Evolutionary conservation across 2,113 vertebrate species (phyloP), one percentile per base, ranked within the genome.

Genomic region (Corythaixoides concolor): DNA sequence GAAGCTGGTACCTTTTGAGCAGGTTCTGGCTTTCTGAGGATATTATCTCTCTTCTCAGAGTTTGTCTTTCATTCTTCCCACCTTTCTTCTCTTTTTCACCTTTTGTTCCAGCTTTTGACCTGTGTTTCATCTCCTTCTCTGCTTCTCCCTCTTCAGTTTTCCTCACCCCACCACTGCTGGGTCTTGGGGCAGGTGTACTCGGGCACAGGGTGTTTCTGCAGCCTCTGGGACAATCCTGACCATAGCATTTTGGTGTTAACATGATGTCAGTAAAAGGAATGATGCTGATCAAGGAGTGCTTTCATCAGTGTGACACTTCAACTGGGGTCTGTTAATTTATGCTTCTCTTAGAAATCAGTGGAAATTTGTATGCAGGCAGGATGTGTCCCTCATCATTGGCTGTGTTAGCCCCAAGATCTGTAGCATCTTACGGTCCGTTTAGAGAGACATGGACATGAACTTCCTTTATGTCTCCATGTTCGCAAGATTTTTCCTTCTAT

Each of bases 181-280:
- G 2, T 62, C n/a, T 70, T 6, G 0, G 59, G 41, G 21, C 28
- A 43, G 30, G 17, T 0, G 2, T 62, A 4, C 16, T 15, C 1
- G 3, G 39, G 7, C 21, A 5, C 1, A 1, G 13, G 6, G 3
- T 18, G 35, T 12, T n/a, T 28, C 70, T 64, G 22, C 59, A 70
- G 43, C 45, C 23, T 45, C 24, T 2, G 3, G 30, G 39, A 12
- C 11, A 7, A 28, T 23, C 28, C 60, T 7, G 20, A 1, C 6
- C 20, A 2, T 0, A 8, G 12, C 0, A 0, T 53, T 63, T 50
- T 14, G 5, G n/a, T 67, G 17, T 58, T 28, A 47, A 8, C 0
- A 1, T 1, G 3, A 12, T 8, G 8, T 32, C 23, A 24, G 8
- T 50, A 26, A 47, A 52, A 58, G 39, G 58, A 56, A 45, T 2